phyloP scores from a whole-genome alignment of 1,140 invertebrate species.

The Linepithema humile region DNA sequence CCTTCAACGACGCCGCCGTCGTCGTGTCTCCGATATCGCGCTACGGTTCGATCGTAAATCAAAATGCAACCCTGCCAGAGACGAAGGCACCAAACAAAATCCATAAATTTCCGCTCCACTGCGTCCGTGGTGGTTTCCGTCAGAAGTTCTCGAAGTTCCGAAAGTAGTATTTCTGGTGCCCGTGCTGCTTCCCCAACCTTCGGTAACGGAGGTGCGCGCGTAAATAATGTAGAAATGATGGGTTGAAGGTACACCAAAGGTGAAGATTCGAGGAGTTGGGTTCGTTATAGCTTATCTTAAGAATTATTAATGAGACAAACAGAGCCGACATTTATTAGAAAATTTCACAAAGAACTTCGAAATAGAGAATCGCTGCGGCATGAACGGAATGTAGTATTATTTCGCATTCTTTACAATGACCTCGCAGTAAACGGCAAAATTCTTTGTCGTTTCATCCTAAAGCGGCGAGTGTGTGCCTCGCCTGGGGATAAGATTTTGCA shows the following conservation, averaged over 20 bases:
- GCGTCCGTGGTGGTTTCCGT: constrained; percentile 81
- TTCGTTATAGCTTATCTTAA: background rate
- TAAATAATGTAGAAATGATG: constrained; percentile 77
- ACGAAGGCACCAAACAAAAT: constrained; percentile 82
- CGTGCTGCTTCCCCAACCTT: constrained; percentile 63
- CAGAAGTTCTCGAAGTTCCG: constrained; percentile 81
- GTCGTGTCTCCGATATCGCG: constrained; percentile 64
- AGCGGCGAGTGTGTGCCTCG: no score
- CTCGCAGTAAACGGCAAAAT: background rate
- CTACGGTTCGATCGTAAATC: constrained; percentile 78
- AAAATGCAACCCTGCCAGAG: constrained; percentile 66
- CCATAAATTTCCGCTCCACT: constrained; percentile 82
- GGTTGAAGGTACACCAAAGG: background rate
- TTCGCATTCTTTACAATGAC: background rate
- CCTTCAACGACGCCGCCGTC: constrained; percentile 22
- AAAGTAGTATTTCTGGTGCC: constrained; percentile 81
- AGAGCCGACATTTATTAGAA: background rate
- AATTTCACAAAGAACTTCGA: background rate
- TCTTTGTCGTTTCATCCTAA: background rate
- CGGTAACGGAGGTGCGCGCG: constrained; percentile 65
- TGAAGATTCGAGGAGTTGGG: background rate
- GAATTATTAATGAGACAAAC: background rate
- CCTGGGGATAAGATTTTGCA: background rate
- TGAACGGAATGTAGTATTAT: background rate
- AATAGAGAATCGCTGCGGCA: background rate